A percentile compares a stretch with the other conserved stretches of the same genome.
Conservation (phyloP, 2,888 invertebrate species). For the Mesopsocus fuscifrons region DNA sequence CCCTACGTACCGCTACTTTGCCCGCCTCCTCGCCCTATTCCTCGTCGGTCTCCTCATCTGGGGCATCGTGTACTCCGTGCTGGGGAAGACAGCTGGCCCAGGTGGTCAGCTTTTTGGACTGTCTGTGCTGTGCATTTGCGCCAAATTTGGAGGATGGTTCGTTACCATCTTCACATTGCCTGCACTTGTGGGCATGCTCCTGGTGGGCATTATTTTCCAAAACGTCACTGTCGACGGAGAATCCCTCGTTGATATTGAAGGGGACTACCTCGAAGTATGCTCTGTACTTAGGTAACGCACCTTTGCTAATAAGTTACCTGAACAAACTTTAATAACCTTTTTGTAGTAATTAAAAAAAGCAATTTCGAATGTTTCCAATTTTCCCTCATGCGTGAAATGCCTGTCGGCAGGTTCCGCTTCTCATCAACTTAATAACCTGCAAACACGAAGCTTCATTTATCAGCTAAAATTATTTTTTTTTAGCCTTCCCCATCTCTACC, state of each 20-base stretch:
- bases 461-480: no score
- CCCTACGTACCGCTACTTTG: slow-evolving; percentile 64
- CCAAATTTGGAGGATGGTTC: slow-evolving; percentile 68
- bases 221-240: slow-evolving; percentile 39
- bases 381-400: no score
- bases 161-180: slow-evolving; percentile 63
- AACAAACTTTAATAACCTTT: slow-evolving; percentile 3
- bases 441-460: no score
- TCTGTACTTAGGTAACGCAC: slow-evolving; percentile 50
- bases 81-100: slow-evolving; percentile 60
- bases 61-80: slow-evolving; percentile 55
- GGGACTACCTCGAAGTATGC: slow-evolving; percentile 41
- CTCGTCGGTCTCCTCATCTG: slow-evolving; percentile 55
- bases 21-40: slow-evolving; percentile 51
- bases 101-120: slow-evolving; percentile 67
- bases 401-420: no score
- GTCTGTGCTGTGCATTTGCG: slow-evolving; percentile 51
- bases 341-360: background rate
- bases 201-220: slow-evolving; percentile 55
- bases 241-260: slow-evolving; percentile 39
- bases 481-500: no score
- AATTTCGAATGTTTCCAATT: no score
- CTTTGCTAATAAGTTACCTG: no score
- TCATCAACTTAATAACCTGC: no score
- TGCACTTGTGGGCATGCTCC: slow-evolving; percentile 69